Base-by-base conservation (phyloP, 2,113 vertebrate genomes). In the Strigops habroptila region DNA sequence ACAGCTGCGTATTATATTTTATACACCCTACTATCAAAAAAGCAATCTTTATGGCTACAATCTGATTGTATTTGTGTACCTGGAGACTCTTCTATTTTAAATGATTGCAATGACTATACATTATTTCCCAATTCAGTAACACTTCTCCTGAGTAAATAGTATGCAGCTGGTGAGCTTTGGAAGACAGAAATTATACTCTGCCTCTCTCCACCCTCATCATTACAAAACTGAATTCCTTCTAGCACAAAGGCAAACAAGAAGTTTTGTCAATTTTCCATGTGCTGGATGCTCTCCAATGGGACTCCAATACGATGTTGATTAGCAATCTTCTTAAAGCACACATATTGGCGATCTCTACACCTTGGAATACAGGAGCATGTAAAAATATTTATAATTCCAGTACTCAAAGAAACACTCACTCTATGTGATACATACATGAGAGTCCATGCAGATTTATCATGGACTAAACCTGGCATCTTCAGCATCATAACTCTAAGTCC, bases 81-180 rank as follows among this genome's bases (percentile, higher is more conserved):
- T 84, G 59, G 57, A 84, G 57, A 91, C 25, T 79, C 35, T 88
- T 70, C 31, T 14, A 49, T 83, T 91, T 91, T 89, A 83, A 86
- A 86, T 86, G 59, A 87, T 13, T 92, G 62, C 49, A 92, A 74
- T 46, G n/a, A 76, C 80, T 76, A 84, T 57, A 86, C 48, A 33
- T 74, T 92, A 78, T 82, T 84, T 94, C 65, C 62, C 82, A 81
- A 60, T 59, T 85, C 84, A 83, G 55, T 68, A 95, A 52, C 71
- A 92, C n/a, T 2, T 13, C 71, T 95, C 80, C 75, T 51, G 67
- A 83, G 76, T 75, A 91, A 93, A 96, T 2, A 91, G 44, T 17
- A 76, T 22, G 30, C 88, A 94, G 57, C 81, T 96, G 86, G 81
- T 57, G 43, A 92, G 68, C 64, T 90, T 73, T 35, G 19, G 64